These are phyloP conservation scores for Metalampra italica DNA, from an alignment of 2,888 invertebrate species.

Conservation along the genomic window DNA sequence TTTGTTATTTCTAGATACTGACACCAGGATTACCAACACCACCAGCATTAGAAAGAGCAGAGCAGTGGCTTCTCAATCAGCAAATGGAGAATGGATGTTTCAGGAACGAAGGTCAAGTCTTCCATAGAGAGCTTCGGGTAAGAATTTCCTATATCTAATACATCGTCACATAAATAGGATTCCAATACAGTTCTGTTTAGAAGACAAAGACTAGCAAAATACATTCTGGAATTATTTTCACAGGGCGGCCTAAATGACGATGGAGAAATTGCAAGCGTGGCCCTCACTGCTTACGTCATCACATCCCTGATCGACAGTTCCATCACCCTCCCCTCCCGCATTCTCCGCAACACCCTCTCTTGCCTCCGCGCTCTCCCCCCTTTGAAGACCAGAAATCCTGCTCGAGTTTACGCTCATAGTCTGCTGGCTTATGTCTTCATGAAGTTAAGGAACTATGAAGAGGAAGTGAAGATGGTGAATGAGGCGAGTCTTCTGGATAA, in stretches of 20 bases:
- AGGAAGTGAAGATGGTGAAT: slow-evolving; percentile 36
- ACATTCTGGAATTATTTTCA: background rate
- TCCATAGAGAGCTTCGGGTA: slow-evolving; percentile 80
- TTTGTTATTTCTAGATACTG: slow-evolving; percentile 30
- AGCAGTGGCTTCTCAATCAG: slow-evolving; percentile 80
- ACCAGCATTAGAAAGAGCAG: slow-evolving; percentile 42
- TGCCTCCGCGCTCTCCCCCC: slow-evolving; percentile 76
- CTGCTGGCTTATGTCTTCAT: slow-evolving; percentile 53
- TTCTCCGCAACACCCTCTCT: slow-evolving; percentile 77
- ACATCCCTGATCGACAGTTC: slow-evolving; percentile 81
- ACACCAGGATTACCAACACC: slow-evolving; percentile 44
- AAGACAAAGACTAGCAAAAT: no score
- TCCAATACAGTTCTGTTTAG: no score
- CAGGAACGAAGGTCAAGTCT: slow-evolving; percentile 82
- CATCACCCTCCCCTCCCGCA: slow-evolving; percentile 57
- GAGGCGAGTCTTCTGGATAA: slow-evolving; percentile 36
- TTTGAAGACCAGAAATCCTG: slow-evolving; percentile 35
- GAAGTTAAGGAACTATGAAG: slow-evolving; percentile 46
- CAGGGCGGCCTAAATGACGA: slow-evolving; percentile 77
- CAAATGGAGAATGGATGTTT: slow-evolving; percentile 90
- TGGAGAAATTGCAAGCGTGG: slow-evolving; percentile 76
- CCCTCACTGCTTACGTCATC: slow-evolving; percentile 83
- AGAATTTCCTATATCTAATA: background rate
- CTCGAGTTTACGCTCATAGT: slow-evolving; percentile 50
- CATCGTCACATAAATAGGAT: background rate